Conservation (phyloP, 2,113 vertebrate genomes). For the Bothrops jararaca region DNA sequence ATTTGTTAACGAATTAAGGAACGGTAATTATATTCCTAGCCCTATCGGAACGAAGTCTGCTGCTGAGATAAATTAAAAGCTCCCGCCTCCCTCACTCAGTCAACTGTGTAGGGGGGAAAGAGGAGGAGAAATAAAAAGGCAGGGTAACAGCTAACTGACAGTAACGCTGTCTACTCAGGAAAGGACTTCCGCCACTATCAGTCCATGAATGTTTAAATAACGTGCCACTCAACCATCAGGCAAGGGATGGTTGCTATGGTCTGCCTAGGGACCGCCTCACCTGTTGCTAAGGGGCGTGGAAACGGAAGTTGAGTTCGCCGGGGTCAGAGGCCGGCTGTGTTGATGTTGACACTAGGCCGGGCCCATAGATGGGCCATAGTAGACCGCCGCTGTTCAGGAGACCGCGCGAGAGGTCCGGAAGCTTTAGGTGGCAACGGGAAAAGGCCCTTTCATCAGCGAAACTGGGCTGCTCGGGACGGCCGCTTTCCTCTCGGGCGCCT, state of each 20-base stretch:
- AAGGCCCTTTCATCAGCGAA: neutral
- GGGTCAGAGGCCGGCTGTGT: constrained; percentile 49
- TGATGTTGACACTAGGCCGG: constrained; percentile 51
- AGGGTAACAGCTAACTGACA: neutral
- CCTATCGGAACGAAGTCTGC: neutral
- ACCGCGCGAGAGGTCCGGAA: neutral
- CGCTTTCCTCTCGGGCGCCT: constrained; percentile 3
- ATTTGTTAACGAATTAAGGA: neutral
- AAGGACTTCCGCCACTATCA: neutral
- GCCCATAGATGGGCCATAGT: neutral
- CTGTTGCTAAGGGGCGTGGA: constrained; percentile 2
- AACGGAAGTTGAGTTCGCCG: constrained; percentile 40
- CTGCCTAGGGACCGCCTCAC: neutral
- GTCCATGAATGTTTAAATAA: neutral
- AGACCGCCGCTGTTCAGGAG: neutral
- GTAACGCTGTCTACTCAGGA: neutral
- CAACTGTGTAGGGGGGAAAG: neutral
- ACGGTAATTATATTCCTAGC: accelerated
- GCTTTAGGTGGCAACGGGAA: no score
- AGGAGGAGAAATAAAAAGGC: neutral
- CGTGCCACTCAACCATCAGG: neutral
- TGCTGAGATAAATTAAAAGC: neutral
- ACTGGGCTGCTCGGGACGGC: neutral
- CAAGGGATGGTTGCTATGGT: neutral
- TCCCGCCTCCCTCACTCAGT: neutral